Percentiles rank a stretch among this genome's conserved stretches.
These are phyloP conservation scores for Fragum sueziense DNA, from an alignment of 2,888 invertebrate species.

Conservation along the genomic window DNA sequence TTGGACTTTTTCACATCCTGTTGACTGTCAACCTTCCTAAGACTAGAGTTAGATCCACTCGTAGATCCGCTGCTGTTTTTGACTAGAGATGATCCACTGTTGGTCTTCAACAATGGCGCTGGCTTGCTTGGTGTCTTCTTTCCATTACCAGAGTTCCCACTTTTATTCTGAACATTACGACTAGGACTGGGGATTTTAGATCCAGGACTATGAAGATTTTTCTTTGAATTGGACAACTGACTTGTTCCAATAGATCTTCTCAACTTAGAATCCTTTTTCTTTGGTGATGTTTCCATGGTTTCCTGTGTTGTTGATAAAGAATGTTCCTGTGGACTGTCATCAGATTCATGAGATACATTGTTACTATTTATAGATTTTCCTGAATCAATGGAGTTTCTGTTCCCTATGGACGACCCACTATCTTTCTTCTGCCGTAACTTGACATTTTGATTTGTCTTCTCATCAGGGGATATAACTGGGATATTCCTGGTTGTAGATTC, in stretches of 20 bases:
- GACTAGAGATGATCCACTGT: slow-evolving; percentile 68
- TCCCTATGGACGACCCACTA: slow-evolving; percentile 41
- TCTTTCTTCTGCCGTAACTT: slow-evolving; percentile 59
- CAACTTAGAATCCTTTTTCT: slow-evolving; percentile 42
- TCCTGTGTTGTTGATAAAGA: slow-evolving; percentile 68
- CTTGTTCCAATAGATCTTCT: slow-evolving; percentile 41
- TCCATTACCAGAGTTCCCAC: slow-evolving; percentile 58
- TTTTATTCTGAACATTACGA: slow-evolving; percentile 59
- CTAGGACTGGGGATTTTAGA: slow-evolving; percentile 65
- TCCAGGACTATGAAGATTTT: slow-evolving; percentile 40
- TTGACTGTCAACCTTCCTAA: slow-evolving; percentile 58
- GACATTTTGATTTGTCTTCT: slow-evolving; percentile 43
- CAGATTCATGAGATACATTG: slow-evolving; percentile 32
- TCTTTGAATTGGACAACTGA: slow-evolving; percentile 37
- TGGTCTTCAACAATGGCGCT: slow-evolving; percentile 64
- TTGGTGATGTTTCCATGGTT: slow-evolving; percentile 30
- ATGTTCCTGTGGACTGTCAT: slow-evolving; percentile 59
- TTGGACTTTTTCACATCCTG: slow-evolving; percentile 61
- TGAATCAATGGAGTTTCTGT: slow-evolving; percentile 63
- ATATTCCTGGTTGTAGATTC: slow-evolving; percentile 84
- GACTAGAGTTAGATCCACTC: slow-evolving; percentile 62
- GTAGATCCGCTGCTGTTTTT: slow-evolving; percentile 64
- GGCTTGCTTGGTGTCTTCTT: slow-evolving; percentile 58
- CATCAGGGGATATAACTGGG: slow-evolving; percentile 61
- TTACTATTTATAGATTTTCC: slow-evolving; percentile 50